phyloP scores from a whole-genome alignment of 2,113 vertebrate species.

The Prolemur simus region DNA sequence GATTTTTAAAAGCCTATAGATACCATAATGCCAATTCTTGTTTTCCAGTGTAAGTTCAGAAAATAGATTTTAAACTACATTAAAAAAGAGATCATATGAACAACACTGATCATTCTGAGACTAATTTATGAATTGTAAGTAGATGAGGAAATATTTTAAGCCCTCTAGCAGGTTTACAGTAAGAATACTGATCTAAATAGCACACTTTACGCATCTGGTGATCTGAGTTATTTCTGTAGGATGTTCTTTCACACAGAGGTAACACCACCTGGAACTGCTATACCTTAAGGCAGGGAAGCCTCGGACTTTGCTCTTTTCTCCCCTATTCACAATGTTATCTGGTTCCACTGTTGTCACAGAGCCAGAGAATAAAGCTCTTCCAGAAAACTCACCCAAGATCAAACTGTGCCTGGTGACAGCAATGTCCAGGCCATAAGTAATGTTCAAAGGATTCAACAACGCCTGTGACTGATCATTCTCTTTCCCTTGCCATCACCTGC shows the following conservation, averaged over 20 bases:
- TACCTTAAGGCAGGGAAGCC: conserved; percentile 68
- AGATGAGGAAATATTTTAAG: neutral
- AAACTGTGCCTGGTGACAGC: conserved; percentile 94
- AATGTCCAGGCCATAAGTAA: conserved; percentile 91
- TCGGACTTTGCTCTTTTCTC: conserved; percentile 57
- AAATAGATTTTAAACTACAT: neutral
- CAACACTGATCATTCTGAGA: conserved; percentile 26
- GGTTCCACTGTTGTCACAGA: conserved; percentile 85
- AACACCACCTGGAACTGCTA: conserved; percentile 69
- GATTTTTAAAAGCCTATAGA: neutral
- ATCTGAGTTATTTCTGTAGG: neutral
- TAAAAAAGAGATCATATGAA: neutral
- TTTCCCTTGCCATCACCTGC: conserved; percentile 91
- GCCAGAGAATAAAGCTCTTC: conserved; percentile 86
- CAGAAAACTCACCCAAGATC: conserved; percentile 93
- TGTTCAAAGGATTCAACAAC: conserved; percentile 91
- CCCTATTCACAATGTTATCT: conserved; percentile 74
- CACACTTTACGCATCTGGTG: neutral
- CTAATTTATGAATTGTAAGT: conserved; percentile 23
- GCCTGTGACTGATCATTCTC: conserved; percentile 90
- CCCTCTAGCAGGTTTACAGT: neutral
- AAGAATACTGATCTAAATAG: conserved; percentile 18
- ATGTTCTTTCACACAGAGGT: conserved; percentile 50
- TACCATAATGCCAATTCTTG: neutral
- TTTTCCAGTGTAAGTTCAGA: neutral